Conservation (phyloP, 2,113 vertebrate genomes). For the Grallaria varia region DNA sequence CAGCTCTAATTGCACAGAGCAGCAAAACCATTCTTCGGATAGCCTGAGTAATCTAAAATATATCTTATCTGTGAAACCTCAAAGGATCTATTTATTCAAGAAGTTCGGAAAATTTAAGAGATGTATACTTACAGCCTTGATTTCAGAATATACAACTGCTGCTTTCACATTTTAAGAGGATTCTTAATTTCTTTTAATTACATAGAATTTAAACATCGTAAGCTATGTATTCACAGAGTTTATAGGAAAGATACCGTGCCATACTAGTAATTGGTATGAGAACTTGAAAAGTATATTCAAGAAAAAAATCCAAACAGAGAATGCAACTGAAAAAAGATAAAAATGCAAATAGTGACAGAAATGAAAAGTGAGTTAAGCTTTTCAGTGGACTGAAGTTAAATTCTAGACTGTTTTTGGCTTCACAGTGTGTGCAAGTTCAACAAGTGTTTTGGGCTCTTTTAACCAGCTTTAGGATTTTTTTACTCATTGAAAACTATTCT, state of each 20-base stretch:
- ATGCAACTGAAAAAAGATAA: neutral
- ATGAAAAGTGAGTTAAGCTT: neutral
- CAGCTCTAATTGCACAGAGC: neutral
- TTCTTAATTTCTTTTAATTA: constrained; percentile 1
- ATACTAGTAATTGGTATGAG: neutral
- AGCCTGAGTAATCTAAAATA: neutral
- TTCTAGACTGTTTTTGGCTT: neutral
- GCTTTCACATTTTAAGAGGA: neutral
- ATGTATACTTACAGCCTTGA: neutral
- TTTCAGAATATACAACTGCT: constrained; percentile 5
- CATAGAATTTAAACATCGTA: neutral
- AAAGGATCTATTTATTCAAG: constrained; percentile 28
- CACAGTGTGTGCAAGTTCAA: neutral
- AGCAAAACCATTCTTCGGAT: neutral
- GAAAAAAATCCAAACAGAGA: neutral
- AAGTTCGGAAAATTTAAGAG: constrained; percentile 23
- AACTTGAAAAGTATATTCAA: neutral
- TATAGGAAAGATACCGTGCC: neutral
- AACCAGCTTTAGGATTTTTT: neutral
- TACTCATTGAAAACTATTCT: neutral
- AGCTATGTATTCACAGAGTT: neutral
- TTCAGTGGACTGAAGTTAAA: neutral
- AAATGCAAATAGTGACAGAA: neutral
- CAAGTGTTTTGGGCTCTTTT: neutral
- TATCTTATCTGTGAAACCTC: neutral